phyloP scores from a whole-genome alignment of 1,140 invertebrate genomes.

The Drosophila takahashii region DNA sequence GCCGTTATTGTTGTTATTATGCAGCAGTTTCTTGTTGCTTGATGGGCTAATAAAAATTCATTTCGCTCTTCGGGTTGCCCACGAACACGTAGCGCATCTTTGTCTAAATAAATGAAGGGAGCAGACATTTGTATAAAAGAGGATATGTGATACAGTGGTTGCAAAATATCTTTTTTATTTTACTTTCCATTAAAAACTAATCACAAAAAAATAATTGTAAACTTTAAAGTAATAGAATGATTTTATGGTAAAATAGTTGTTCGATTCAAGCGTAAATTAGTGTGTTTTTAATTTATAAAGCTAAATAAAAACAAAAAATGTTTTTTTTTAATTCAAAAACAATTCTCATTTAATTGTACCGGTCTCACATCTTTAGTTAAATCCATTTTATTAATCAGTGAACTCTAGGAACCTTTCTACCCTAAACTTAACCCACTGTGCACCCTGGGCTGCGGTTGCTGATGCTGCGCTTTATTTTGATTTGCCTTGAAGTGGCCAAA shows the following conservation, averaged over 20 bases:
- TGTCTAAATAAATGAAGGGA: constrained; percentile 12
- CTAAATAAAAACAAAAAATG: too few species aligned
- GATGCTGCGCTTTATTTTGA: constrained; percentile 62
- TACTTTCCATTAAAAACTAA: neutral
- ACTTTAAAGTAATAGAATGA: too few species aligned
- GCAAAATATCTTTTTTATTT: too few species aligned
- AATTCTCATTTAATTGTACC: neutral
- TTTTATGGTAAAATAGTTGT: too few species aligned
- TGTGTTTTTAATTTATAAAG: too few species aligned
- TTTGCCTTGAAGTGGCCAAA: constrained; percentile 78
- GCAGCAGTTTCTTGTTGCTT: constrained; percentile 73
- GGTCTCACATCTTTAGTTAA: neutral
- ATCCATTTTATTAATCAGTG: constrained; percentile 1
- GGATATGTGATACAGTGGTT: constrained; percentile 7
- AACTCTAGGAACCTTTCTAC: constrained; percentile 6
- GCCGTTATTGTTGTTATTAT: constrained; percentile 67
- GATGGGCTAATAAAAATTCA: constrained; percentile 80
- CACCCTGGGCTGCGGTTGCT: constrained; percentile 40
- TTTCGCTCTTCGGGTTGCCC: constrained; percentile 24
- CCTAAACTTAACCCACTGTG: constrained; percentile 59
- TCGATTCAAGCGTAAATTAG: too few species aligned
- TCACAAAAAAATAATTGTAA: too few species aligned
- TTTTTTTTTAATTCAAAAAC: too few species aligned
- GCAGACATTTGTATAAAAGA: neutral
- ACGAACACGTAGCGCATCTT: constrained; percentile 26